Base-by-base conservation (phyloP, 1,140 invertebrate species). In the Leptinotarsa lineolata region DNA sequence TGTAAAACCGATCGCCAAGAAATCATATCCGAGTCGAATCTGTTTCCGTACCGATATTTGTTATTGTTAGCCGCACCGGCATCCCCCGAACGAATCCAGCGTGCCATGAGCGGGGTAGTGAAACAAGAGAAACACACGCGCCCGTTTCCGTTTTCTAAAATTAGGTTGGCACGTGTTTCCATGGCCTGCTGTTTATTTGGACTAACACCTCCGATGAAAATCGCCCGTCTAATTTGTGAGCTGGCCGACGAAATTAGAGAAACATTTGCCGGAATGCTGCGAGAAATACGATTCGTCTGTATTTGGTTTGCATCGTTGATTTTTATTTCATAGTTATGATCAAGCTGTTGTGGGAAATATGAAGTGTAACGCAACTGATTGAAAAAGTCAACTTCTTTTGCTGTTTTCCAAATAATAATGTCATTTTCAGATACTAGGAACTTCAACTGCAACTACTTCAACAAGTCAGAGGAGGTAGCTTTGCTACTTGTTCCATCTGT, bases 71-170 rank as follows among this genome's bases (percentile, higher is more conserved):
- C 48, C 16, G n/a, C 48, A 54, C 48, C n/a, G 48, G 16, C 48
- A 15, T 54, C 15, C 48, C 48, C 48, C 48, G 48, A 39, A 39
- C 30, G 8, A 39, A 39, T 39, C 60, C 60, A 61, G 13, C 60
- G 13, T 21, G 24, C 39, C 63, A 18, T 8, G 18, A 65, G 63
- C 63, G 21, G 63, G 63, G 63, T 65, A 65, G 63, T 65, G n/a
- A 65, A 16, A 16, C 63, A 22, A 24, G 15, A 16, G 48, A 54
- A 39, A 65, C 63, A 65, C 24, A 22, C 63, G 63, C 48, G 48
- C 48, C 13, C 63, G 22, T 65, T 65, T 65, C 63, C 63, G 63
- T 65, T 65, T 65, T 65, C 63, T 65, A 65, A 65, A 65, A 65
- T 65, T 65, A 65, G 63, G 48, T 3, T 24, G 30, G 30, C 63